Base-by-base conservation (phyloP, 2,113 vertebrate species). In the Oncorhynchus mykiss region DNA sequence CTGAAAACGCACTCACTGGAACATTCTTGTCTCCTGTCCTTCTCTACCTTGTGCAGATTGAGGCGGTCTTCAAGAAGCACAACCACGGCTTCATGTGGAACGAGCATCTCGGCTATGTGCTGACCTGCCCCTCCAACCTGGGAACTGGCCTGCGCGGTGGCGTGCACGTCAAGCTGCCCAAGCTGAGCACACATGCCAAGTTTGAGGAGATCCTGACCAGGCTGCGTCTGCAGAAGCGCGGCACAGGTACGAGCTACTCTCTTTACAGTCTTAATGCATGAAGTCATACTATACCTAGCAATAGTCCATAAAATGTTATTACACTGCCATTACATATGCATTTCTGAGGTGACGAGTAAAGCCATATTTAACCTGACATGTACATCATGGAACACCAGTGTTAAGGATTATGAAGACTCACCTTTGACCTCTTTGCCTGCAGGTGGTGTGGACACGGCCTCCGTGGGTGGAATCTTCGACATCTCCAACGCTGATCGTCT, bases 401-500 rank as follows among this genome's bases (percentile, higher is more conserved):
- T 54, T 54, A 1, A 13, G 51, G 3, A 18, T 18, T 14, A 18
- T 54, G 51, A 62, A 62, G n/a, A 18, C 54, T 62, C 59, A 62
- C 59, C 59, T 24, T 62, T 22, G 59, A n/a, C n/a, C 27, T 11
- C 29, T 31, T 31, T 27, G 16, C 22, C 29, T 34, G 14, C 91
- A 98, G 97, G 97, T 1, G 97, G 97, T 3, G 97, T 99, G 84
- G 97, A 99, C 93, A 98, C 97, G 0, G 96, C 95, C 31, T 97
- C 97, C 0, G 95, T 98, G 72, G 97, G 97, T 4, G 93, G 96
- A 0, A 93, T 96, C 57, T 99, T 96, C 2, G 97, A 99, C 92
- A 94, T 99, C 90, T 99, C 97, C 93, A 99, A 99, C 57, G 97
- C 97, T 2, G 97, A 99, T 80, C 94, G 97, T 60, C 85, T 99